phyloP scores from a whole-genome alignment of 1,140 invertebrate genomes.

The Pantala flavescens region DNA sequence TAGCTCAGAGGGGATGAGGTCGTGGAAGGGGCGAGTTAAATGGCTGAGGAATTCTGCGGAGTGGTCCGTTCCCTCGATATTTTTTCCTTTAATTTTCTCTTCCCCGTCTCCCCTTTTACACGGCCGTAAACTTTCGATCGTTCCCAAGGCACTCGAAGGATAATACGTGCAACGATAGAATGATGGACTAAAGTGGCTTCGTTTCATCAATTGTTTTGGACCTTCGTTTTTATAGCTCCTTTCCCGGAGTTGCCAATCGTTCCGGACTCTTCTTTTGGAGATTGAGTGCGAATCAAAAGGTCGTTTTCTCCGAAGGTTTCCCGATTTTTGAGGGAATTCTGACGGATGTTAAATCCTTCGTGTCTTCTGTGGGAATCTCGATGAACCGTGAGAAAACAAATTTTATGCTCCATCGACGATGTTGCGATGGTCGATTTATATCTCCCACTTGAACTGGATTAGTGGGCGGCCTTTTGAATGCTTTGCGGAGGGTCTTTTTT shows the following conservation, averaged over 20 bases:
- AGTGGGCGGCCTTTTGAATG: no score
- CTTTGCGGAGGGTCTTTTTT: no score
- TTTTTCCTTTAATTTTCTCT: background rate
- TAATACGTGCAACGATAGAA: background rate
- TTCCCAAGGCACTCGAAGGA: background rate
- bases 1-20: background rate
- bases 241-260: background rate
- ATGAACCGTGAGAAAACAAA: no score
- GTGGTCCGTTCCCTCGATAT: background rate
- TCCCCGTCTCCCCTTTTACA: background rate
- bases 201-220: background rate
- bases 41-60: slow-evolving; percentile 3
- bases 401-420: no score
- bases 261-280: no score
- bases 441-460: no score
- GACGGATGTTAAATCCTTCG: no score
- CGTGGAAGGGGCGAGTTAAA: background rate
- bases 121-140: slow-evolving; percentile 3
- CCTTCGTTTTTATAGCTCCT: background rate
- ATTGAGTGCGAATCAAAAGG: no score
- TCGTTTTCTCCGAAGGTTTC: no score
- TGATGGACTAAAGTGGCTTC: background rate
- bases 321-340: no score
- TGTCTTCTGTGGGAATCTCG: no score
- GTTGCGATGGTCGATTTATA: no score